Percentiles rank a stretch among this genome's conserved stretches.
Conservation (phyloP, 2,113 vertebrate species). For the Odobenus rosmarus region DNA sequence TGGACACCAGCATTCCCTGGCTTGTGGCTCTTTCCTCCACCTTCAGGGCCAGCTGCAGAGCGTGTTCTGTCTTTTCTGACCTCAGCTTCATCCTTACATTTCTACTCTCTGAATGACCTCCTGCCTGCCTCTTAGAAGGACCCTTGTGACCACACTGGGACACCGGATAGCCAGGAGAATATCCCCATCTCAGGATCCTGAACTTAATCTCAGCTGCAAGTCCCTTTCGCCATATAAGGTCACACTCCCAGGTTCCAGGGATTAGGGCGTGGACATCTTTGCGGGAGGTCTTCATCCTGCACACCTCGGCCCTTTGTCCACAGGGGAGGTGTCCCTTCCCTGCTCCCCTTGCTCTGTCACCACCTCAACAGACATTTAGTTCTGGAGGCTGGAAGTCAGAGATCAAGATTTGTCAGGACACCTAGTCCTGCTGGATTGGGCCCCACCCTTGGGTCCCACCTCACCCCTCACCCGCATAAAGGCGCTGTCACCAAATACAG, state of each 20-base stretch:
- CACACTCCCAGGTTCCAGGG: neutral
- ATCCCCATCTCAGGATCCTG: too few species aligned
- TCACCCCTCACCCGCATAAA: neutral
- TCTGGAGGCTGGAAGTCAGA: neutral
- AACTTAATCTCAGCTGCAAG: neutral
- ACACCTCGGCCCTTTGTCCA: neutral
- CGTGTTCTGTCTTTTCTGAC: neutral
- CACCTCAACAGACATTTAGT: neutral
- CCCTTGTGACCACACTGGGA: accelerated
- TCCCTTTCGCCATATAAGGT: neutral
- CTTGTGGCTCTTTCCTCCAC: neutral
- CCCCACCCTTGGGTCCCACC: neutral
- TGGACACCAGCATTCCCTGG: neutral
- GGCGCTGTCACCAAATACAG: accelerated
- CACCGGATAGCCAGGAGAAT: neutral
- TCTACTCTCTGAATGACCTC: neutral
- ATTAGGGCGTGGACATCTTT: neutral
- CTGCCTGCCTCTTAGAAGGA: neutral
- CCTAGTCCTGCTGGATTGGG: neutral
- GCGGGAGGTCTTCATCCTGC: neutral
- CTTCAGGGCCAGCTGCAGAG: neutral
- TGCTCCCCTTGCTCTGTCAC: too few species aligned
- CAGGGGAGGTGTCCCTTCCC: too few species aligned
- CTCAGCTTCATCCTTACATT: neutral
- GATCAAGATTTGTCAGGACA: neutral